Conservation (phyloP, 2,113 vertebrate species). For the Pluvianellus socialis region DNA sequence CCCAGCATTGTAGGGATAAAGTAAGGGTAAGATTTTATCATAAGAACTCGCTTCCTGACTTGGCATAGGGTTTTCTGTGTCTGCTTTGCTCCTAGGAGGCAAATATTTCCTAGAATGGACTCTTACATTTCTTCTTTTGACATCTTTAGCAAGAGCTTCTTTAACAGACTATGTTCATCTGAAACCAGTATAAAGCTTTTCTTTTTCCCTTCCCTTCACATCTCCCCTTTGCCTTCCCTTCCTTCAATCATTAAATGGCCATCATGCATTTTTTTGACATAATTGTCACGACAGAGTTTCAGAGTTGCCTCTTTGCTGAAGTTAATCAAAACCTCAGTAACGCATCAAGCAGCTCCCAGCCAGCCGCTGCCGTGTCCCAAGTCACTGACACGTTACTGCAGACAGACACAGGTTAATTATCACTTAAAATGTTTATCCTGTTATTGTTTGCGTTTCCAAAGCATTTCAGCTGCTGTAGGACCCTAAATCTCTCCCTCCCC, state of each 20-base stretch:
- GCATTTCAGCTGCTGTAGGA: neutral
- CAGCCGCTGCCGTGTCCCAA: neutral
- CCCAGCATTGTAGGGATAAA: neutral
- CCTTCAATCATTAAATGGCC: neutral
- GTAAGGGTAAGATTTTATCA: neutral
- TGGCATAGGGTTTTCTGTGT: neutral
- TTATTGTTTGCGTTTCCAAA: neutral
- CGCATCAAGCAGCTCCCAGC: fast-evolving
- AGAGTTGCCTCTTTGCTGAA: neutral
- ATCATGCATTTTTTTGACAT: neutral
- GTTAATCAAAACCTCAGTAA: neutral
- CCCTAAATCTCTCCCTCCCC: neutral
- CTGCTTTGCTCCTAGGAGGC: neutral
- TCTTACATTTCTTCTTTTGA: neutral
- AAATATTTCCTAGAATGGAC: neutral
- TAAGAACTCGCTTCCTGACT: neutral
- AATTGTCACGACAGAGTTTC: neutral
- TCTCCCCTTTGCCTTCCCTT: neutral
- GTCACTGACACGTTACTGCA: neutral
- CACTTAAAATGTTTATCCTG: neutral
- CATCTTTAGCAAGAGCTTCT: neutral
- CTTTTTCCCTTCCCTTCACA: neutral
- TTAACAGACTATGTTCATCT: neutral
- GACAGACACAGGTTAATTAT: neutral
- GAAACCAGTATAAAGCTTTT: neutral